A percentile compares a stretch with the other conserved stretches of the same genome.
phyloP scores from a whole-genome alignment of 2,113 vertebrate species.

The Ophiodon elongatus region DNA sequence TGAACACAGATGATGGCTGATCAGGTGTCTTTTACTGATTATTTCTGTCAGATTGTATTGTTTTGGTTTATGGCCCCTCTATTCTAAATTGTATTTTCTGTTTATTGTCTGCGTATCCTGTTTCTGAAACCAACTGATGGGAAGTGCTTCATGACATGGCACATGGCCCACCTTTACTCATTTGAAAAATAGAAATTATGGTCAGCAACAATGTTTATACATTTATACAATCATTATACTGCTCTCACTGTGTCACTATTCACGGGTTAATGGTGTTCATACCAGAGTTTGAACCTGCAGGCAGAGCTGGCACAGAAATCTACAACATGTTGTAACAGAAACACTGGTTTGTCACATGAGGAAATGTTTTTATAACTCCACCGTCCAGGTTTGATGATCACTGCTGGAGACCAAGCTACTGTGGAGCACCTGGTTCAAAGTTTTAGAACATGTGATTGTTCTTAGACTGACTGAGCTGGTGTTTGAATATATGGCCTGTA shows the following conservation, averaged over 20 bases:
- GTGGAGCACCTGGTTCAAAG: not conserved
- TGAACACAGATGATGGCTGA: not conserved
- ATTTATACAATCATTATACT: no score
- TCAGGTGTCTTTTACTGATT: not conserved
- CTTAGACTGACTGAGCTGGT: not conserved
- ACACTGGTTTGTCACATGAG: not conserved
- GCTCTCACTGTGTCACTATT: not conserved
- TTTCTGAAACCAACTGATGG: not conserved
- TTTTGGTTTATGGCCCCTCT: not conserved
- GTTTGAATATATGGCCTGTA: not conserved
- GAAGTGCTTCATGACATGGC: not conserved
- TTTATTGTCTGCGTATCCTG: not conserved
- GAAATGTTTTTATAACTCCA: not conserved
- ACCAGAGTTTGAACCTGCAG: not conserved
- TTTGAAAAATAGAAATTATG: not conserved
- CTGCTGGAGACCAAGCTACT: not conserved
- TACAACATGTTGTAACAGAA: not conserved
- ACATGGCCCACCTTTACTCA: not conserved
- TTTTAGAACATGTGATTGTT: not conserved
- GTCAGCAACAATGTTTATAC: slow-evolving; percentile 4
- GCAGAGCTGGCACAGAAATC: not conserved
- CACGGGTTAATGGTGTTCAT: not conserved
- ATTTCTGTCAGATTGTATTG: not conserved
- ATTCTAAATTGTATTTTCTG: not conserved
- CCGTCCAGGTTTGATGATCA: not conserved